These are phyloP conservation scores for Boulengeromyrus knoepffleri DNA, from an alignment of 2,113 vertebrate genomes.

Conservation along the genomic window DNA sequence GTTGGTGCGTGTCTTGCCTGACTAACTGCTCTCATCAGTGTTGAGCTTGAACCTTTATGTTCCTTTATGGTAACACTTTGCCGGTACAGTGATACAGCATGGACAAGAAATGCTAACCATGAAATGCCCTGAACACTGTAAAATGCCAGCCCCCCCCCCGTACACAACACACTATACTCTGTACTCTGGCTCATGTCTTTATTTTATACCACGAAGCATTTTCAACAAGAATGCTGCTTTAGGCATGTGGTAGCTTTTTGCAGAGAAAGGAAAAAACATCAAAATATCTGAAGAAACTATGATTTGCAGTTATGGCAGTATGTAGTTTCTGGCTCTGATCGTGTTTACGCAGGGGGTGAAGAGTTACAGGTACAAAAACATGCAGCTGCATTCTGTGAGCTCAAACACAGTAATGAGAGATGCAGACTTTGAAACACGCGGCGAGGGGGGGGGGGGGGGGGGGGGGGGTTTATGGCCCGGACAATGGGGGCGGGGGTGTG, in stretches of 20 bases:
- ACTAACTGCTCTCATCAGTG: neutral
- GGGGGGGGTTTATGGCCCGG: too few relatives aligned
- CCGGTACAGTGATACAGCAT: neutral
- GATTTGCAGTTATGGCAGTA: neutral
- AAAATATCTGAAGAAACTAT: neutral
- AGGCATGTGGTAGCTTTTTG: constrained; percentile 18
- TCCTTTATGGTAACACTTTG: neutral
- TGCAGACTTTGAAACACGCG: neutral
- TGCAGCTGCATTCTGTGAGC: neutral
- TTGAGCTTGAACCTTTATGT: neutral
- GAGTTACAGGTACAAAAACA: neutral
- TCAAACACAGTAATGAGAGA: neutral
- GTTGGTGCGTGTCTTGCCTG: neutral
- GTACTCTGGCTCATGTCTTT: constrained; percentile 35
- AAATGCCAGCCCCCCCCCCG: neutral
- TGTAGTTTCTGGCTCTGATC: neutral
- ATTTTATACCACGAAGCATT: constrained; percentile 19
- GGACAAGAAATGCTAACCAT: neutral
- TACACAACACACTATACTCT: constrained; percentile 19
- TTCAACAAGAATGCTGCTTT: constrained; percentile 6
- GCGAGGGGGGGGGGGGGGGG: neutral
- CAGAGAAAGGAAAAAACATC: neutral
- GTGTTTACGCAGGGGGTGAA: neutral
- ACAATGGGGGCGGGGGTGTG: too few relatives aligned
- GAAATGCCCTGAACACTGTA: neutral